Evolutionary conservation across 2,888 invertebrate species (phyloP).

Genomic region (Cremastobaeus sp.): DNA sequence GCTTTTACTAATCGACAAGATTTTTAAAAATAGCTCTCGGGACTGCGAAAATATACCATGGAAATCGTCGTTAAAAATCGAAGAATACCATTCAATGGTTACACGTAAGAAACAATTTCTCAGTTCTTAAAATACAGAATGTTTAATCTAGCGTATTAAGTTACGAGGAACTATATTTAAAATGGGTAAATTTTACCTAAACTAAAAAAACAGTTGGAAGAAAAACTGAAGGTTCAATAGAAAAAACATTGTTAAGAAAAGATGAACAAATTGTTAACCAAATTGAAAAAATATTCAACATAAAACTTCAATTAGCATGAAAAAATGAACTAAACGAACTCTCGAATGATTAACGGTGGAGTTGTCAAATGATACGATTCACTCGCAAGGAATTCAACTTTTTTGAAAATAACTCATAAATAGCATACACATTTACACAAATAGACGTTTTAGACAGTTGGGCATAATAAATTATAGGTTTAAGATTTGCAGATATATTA

Average conservation of each 20-base stretch:
- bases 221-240: too few species aligned
- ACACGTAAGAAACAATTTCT: neutral
- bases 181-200: constrained; percentile 29
- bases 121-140: constrained; percentile 27
- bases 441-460: constrained; percentile 14
- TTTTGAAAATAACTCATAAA: constrained; percentile 30
- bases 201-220: too few species aligned
- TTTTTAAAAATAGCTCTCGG: constrained; percentile 33
- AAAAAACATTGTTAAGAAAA: too few species aligned
- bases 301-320: too few species aligned
- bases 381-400: constrained; percentile 10
- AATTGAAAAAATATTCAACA: too few species aligned
- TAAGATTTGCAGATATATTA: neutral
- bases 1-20: neutral
- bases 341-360: constrained; percentile 26
- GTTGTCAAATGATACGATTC: neutral
- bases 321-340: too few species aligned
- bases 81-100: neutral
- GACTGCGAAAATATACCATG: neutral
- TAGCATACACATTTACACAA: constrained; percentile 19
- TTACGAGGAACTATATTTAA: constrained; percentile 33
- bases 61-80: neutral
- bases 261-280: too few species aligned
- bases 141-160: constrained; percentile 24
- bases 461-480: constrained; percentile 22